These are phyloP conservation scores for Lasiurus cinereus DNA, from an alignment of 2,113 vertebrate species.

Conservation along the genomic window DNA sequence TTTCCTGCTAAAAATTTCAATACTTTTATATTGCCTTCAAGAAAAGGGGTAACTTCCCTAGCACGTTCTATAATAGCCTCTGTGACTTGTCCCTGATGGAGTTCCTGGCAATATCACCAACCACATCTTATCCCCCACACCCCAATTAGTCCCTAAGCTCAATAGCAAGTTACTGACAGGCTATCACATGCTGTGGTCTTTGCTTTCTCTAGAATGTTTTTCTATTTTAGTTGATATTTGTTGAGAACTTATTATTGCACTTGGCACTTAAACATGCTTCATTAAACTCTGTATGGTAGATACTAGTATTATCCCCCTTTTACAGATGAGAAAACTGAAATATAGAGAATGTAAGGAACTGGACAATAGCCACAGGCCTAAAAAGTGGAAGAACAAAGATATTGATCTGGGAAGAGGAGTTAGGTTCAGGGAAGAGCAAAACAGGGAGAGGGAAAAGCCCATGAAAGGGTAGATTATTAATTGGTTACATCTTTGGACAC, in stretches of 20 bases:
- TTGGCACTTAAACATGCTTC: background rate
- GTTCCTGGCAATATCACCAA: background rate
- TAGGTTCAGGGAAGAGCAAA: background rate
- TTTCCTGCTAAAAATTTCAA: background rate
- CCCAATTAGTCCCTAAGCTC: background rate
- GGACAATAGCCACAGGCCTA: background rate
- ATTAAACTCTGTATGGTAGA: background rate
- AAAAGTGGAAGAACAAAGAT: background rate
- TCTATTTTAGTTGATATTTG: slow-evolving; percentile 12
- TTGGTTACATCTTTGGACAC: background rate
- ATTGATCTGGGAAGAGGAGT: background rate
- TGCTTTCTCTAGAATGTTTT: background rate
- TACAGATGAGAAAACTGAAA: background rate
- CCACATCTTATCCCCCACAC: background rate
- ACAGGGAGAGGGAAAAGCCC: background rate
- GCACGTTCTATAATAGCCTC: background rate
- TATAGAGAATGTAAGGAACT: background rate
- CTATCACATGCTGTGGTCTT: background rate
- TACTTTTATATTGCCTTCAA: slow-evolving; percentile 13
- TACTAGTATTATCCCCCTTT: background rate
- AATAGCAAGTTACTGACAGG: background rate
- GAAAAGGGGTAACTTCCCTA: background rate
- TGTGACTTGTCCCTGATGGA: background rate
- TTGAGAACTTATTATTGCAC: background rate
- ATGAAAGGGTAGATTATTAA: background rate